Conservation (phyloP, 2,888 invertebrate species). For the Aphrophora alni region DNA sequence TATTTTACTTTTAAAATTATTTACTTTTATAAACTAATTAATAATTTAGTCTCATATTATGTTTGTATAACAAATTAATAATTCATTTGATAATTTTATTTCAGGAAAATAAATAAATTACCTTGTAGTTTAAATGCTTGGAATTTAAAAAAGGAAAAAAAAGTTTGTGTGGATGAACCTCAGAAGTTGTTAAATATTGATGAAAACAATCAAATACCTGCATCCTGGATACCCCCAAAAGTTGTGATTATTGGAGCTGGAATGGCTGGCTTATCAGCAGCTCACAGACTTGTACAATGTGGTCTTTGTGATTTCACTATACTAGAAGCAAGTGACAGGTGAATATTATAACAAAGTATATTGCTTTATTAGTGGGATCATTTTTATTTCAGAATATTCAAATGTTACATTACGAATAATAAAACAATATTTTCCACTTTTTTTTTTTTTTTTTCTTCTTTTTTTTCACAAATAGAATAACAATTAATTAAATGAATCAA, state of each 20-base stretch:
- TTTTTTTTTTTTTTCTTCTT: too few species aligned
- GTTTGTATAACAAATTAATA: background rate
- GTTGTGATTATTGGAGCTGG: conserved; percentile 27
- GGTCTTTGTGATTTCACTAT: conserved; percentile 32
- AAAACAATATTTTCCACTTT: too few species aligned
- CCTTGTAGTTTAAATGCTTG: background rate
- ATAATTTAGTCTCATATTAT: too few species aligned
- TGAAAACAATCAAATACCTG: conserved; percentile 14
- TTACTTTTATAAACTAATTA: background rate
- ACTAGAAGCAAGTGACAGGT: conserved; percentile 33
- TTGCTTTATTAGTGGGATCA: too few species aligned
- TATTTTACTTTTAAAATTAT: background rate
- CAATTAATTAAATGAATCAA: too few species aligned
- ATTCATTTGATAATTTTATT: background rate
- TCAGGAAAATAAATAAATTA: background rate
- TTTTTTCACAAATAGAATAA: too few species aligned
- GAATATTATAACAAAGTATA: background rate
- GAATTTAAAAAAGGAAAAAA: background rate
- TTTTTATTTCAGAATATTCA: too few species aligned
- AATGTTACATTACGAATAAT: too few species aligned
- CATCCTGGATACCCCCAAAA: conserved; percentile 25
- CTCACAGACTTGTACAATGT: conserved; percentile 28
- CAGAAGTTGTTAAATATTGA: background rate
- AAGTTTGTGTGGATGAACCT: background rate
- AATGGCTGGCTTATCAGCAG: conserved; percentile 31